Evolutionary conservation across 2,797 vertebrate genomes (phyloP).

Genomic region (Urophycis tenuis): DNA sequence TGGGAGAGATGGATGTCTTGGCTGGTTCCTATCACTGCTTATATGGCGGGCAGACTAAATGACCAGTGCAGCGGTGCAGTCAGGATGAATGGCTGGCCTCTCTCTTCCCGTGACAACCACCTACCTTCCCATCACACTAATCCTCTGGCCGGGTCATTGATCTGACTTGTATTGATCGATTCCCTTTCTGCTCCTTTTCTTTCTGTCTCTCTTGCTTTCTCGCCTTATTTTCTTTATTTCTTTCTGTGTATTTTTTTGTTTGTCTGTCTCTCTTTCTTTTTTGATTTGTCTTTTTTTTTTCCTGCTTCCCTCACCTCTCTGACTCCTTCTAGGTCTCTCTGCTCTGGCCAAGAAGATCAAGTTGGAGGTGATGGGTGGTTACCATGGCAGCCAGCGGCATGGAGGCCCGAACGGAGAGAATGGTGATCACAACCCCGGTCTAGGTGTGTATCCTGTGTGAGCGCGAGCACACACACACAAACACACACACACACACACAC

Average conservation of each 20-base stretch:
- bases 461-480: background rate
- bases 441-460: slow-evolving; percentile 73
- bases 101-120: slow-evolving; percentile 66
- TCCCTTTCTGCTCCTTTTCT: slow-evolving; percentile 28
- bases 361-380: slow-evolving; percentile 91
- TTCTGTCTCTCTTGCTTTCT: slow-evolving; percentile 14
- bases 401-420: slow-evolving; percentile 87
- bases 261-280: background rate
- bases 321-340: slow-evolving; percentile 52
- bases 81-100: slow-evolving; percentile 63
- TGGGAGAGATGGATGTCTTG: slow-evolving; percentile 67
- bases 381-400: slow-evolving; percentile 87
- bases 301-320: background rate
- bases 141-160: slow-evolving; percentile 65
- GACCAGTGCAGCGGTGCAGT: slow-evolving; percentile 62
- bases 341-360: slow-evolving; percentile 97
- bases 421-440: slow-evolving; percentile 86
- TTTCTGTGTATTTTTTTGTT: background rate
- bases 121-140: slow-evolving; percentile 63
- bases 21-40: slow-evolving; percentile 65
- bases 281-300: background rate
- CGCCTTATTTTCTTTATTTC: background rate
- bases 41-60: slow-evolving; percentile 64
- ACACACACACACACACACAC: background rate
- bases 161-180: slow-evolving; percentile 63